Percentiles rank a stretch among this genome's conserved stretches.
These are phyloP conservation scores for Aradus depressus DNA, from an alignment of 2,888 invertebrate genomes.

Conservation along the genomic window DNA sequence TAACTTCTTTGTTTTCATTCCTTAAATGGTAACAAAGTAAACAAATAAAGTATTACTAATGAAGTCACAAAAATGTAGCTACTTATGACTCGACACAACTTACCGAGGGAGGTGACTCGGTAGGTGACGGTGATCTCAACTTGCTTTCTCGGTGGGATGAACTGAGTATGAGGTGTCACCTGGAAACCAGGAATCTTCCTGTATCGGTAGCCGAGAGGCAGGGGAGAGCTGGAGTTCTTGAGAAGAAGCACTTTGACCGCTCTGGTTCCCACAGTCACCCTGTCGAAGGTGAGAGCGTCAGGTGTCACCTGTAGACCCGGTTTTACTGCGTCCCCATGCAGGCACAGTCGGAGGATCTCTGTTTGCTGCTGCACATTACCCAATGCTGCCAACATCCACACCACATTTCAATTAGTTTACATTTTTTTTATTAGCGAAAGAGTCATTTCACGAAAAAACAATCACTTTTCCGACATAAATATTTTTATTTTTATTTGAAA, in stretches of 20 bases:
- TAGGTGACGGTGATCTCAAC: conserved; percentile 33
- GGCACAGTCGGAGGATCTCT: conserved; percentile 39
- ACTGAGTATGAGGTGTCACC: conserved; percentile 37
- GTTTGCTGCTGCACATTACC: too few species aligned
- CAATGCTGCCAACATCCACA: too few species aligned
- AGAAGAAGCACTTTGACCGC: conserved; percentile 39
- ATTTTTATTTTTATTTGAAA: too few species aligned
- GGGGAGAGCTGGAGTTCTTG: conserved; percentile 39
- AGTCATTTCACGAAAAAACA: too few species aligned
- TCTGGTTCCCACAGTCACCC: conserved; percentile 38
- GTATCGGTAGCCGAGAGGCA: conserved; percentile 39
- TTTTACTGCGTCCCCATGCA: conserved; percentile 46
- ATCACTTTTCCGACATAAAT: too few species aligned
- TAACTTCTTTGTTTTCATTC: conserved; percentile 9
- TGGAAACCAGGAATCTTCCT: conserved; percentile 38
- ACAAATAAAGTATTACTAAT: background rate
- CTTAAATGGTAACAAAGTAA: conserved; percentile 15
- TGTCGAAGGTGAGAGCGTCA: conserved; percentile 39
- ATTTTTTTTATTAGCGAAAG: too few species aligned
- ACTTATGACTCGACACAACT: conserved; percentile 1
- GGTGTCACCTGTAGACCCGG: conserved; percentile 42
- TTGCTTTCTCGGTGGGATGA: conserved; percentile 37
- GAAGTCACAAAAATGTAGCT: too few species aligned
- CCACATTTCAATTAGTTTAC: too few species aligned
- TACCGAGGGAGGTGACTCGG: conserved; percentile 20